Base-by-base conservation (phyloP, 2,888 invertebrate genomes). In the Pachycephus smyrnensis region DNA sequence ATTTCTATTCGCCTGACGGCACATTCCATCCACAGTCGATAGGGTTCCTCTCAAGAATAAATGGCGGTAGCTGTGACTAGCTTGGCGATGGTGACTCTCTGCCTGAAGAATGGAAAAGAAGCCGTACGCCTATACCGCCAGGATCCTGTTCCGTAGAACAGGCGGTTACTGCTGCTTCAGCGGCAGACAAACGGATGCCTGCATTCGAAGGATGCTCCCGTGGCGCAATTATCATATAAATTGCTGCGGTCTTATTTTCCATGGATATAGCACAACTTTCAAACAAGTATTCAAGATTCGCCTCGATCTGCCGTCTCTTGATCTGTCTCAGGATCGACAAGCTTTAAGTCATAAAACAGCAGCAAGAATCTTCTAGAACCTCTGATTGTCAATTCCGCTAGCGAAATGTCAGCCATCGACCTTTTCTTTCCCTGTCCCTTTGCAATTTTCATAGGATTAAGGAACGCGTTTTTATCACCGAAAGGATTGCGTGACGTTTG, bases 181-280 rank as follows among this genome's bases (percentile, higher is more conserved):
- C 80, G 80, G 78, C 84, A 83, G 84, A 86, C 82, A 83, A 85
- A 86, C 82, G 85, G 85, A 86, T 84, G 83, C 81, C 79, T 82
- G 86, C 81, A 85, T 84, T 80, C 79, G 82, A 86, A 85, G 82
- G 85, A 83, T 82, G 82, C 82, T 77, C 78, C 76, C 75, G 76
- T 80, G 80, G 80, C 75, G 80, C 87, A 90, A 89, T 90, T 89
- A 90, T 87, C 89, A 89, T 89, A 89, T 89, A 89, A 89, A 90
- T 90, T 88, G 88, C 85, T 80, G 79, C 75, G 76, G 79, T 76
- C 83, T 84, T 88, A 84, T 84, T 86, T 80, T 76, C 68, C 71
- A 33, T 15, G 15, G 71, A 71, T 32, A 33, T 33, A 33, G 71
- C 33, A 23, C 55, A 55, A 55, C 55, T 55, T 55, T 23, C 55